phyloP scores from a whole-genome alignment of 2,797 vertebrate species.

The Crocodylus rhombifer region DNA sequence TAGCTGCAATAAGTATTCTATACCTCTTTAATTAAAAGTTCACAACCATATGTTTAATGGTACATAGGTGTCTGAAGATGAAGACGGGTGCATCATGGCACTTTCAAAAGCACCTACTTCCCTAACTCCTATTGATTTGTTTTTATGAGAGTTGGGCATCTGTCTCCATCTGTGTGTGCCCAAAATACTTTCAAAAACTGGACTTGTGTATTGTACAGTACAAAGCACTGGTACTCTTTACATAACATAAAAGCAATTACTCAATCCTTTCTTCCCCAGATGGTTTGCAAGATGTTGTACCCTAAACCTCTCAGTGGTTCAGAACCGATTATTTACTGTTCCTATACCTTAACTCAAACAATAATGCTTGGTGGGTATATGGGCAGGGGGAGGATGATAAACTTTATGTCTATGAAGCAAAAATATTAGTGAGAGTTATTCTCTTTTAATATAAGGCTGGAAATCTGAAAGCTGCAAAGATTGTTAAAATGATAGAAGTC shows the following conservation, averaged over 20 bases:
- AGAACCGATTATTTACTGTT: background rate
- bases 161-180: background rate
- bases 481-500: background rate
- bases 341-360: background rate
- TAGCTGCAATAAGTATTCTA: background rate
- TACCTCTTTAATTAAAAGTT: too few relatives aligned
- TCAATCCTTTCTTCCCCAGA: background rate
- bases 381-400: background rate
- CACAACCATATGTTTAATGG: background rate
- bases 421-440: background rate
- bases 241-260: background rate
- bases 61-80: background rate
- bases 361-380: background rate
- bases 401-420: background rate
- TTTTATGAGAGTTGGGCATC: background rate
- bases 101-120: background rate
- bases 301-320: background rate
- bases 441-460: background rate
- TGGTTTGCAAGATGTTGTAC: background rate
- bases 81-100: background rate
- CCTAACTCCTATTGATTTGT: background rate
- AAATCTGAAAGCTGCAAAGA: background rate
- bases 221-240: background rate
- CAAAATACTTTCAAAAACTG: background rate
- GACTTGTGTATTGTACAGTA: background rate